phyloP scores from a whole-genome alignment of 2,797 vertebrate species.

The Ptychobarbus kaznakovi region DNA sequence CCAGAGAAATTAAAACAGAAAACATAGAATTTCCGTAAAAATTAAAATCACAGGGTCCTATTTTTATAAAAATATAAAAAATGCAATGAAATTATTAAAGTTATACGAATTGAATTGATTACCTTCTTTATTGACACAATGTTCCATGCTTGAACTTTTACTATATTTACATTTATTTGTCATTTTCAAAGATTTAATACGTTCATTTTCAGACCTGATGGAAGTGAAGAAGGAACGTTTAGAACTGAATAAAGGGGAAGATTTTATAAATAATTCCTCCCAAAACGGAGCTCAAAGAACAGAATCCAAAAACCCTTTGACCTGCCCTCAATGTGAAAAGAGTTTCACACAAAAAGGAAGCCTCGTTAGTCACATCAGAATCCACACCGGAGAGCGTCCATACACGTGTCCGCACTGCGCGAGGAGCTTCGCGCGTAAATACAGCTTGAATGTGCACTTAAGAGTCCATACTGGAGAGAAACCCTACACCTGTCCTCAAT shows the following conservation, averaged over 20 bases:
- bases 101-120: no score
- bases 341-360: neutral
- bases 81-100: no score
- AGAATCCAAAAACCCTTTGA: neutral
- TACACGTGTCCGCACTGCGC: neutral
- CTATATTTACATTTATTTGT: neutral
- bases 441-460: slow-evolving; percentile 25
- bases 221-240: neutral
- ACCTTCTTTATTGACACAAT: no score
- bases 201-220: neutral
- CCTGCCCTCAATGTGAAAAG: neutral
- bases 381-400: neutral
- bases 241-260: neutral
- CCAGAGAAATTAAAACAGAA: no score
- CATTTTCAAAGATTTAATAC: neutral
- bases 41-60: no score
- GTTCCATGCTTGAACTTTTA: neutral
- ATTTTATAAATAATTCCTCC: neutral
- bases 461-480: neutral
- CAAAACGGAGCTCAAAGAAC: neutral
- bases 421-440: neutral
- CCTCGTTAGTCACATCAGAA: neutral
- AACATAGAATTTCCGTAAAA: no score
- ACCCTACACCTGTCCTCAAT: neutral
- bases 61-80: no score